Evolutionary conservation across 2,113 vertebrate species (phyloP).

Genomic region (Ondatra zibethicus): DNA sequence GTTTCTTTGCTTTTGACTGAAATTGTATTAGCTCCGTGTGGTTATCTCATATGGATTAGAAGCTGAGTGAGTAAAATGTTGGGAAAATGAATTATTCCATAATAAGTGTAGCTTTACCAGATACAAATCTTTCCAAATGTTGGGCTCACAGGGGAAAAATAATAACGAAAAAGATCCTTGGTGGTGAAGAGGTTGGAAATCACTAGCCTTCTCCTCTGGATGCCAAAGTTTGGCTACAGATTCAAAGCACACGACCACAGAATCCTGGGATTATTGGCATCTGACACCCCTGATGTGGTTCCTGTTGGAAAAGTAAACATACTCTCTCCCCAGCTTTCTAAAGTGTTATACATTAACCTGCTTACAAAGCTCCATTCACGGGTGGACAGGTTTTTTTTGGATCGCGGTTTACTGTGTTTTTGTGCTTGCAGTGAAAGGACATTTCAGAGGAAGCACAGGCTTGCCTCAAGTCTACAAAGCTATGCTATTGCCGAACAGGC

Average conservation of each 20-base stretch:
- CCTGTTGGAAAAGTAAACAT: conserved; percentile 81
- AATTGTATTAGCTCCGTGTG: conserved; percentile 61
- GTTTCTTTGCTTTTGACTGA: conserved; percentile 72
- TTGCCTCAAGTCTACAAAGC: conserved; percentile 72
- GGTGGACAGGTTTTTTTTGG: conserved; percentile 69
- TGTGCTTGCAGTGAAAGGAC: conserved; percentile 78
- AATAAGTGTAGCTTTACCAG: conserved; percentile 69
- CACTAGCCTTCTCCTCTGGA: conserved; percentile 68
- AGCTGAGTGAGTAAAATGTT: conserved; percentile 60
- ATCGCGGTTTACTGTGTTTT: conserved; percentile 73
- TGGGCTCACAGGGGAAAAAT: background rate
- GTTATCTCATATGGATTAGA: conserved; percentile 71
- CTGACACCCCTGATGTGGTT: conserved; percentile 82
- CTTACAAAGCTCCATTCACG: conserved; percentile 80
- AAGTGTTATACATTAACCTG: conserved; percentile 82
- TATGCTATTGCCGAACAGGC: conserved; percentile 50
- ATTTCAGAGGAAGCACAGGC: conserved; percentile 75
- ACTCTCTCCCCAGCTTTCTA: conserved; percentile 71
- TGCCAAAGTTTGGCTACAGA: conserved; percentile 77
- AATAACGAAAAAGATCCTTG: conserved; percentile 73
- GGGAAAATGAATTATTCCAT: conserved; percentile 71
- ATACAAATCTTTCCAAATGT: conserved; percentile 74
- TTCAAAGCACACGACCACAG: conserved; percentile 77
- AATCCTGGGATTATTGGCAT: conserved; percentile 81
- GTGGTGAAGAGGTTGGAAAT: conserved; percentile 77